Evolutionary conservation across 2,888 invertebrate species (phyloP).

Genomic region (Hydrotaea cyrtoneurina): DNA sequence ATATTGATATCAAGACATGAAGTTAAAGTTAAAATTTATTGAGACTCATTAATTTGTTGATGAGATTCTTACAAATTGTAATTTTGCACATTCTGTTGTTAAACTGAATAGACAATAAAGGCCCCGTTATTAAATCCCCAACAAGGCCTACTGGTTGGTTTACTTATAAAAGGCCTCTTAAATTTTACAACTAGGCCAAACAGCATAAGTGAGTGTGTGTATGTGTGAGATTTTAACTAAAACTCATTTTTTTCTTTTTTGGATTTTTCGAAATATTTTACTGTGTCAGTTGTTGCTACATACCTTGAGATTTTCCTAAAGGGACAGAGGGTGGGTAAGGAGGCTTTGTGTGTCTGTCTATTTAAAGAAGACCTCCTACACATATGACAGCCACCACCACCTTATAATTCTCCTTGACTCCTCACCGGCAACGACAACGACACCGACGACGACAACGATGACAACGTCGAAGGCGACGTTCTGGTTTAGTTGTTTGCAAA

Average conservation of each 20-base stretch:
- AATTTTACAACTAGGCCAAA: no score
- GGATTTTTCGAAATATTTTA: neutral
- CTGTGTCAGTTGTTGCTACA: neutral
- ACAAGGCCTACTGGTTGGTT: no score
- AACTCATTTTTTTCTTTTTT: neutral
- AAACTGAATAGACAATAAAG: no score
- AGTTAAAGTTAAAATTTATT: no score
- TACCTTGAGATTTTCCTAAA: neutral
- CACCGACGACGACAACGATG: no score
- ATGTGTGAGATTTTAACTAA: neutral
- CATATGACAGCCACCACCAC: neutral
- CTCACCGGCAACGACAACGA: neutral
- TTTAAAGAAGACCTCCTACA: neutral
- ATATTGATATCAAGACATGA: no score
- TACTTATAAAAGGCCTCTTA: no score
- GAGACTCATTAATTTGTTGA: no score
- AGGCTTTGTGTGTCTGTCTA: neutral
- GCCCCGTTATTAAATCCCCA: no score
- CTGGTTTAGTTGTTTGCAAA: slow-evolving; percentile 1
- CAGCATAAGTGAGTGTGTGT: neutral
- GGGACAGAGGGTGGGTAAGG: neutral
- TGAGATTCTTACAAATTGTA: no score
- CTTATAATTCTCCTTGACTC: neutral
- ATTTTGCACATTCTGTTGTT: no score
- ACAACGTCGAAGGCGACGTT: neutral